Base-by-base conservation (phyloP, 2,113 vertebrate species). In the Psilopsiagon aurifrons region DNA sequence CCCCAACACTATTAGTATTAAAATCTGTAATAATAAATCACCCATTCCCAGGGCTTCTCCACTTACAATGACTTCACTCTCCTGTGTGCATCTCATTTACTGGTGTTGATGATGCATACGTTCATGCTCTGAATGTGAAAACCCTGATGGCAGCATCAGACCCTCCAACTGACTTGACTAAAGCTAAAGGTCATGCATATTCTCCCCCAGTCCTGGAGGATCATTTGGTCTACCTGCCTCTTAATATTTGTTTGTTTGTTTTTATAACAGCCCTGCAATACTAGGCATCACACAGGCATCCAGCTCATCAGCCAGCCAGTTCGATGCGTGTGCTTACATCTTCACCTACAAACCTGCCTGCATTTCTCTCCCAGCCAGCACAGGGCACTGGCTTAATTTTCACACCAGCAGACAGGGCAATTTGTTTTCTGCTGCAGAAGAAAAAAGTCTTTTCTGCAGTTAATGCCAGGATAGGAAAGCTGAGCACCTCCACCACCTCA, bases 1-100 rank as follows among this genome's bases (percentile, higher is more conserved):
- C 62, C 86, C 57, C 52, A 92, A 92, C 57, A 51, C 55, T 83
- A 79, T 85, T 88, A 91, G 85, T 49, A 85, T 66, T 77, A 84
- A 95, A 94, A 95, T 78, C 66, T 33, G 52, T 55, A 90, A 82
- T 52, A 92, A 96, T 73, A 96, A 75, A 93, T 94, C 83, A 84
- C 52, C 28, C 23, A 2, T 85, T 94, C 87, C 87, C 76, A 87
- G 67, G 82, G 85, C 46, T 59, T 76, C 67, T 89, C 84, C 83
- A 33, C 60, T 87, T 91, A 88, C 63, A 87, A 64, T 84, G 80
- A 44, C 70, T 73, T 78, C 83, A 52, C 54, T 51, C 83, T 87
- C 83, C 70, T 4, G 1, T 35, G 39, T 39, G 74, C 70, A 67
- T 89, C 82, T 80, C 73, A 60, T 76, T 91, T 73, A 62, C 63